A percentile compares a stretch with the other conserved stretches of the same genome.
Evolutionary conservation across 2,113 vertebrate genomes (phyloP).

Genomic region (Trogon surrucura): DNA sequence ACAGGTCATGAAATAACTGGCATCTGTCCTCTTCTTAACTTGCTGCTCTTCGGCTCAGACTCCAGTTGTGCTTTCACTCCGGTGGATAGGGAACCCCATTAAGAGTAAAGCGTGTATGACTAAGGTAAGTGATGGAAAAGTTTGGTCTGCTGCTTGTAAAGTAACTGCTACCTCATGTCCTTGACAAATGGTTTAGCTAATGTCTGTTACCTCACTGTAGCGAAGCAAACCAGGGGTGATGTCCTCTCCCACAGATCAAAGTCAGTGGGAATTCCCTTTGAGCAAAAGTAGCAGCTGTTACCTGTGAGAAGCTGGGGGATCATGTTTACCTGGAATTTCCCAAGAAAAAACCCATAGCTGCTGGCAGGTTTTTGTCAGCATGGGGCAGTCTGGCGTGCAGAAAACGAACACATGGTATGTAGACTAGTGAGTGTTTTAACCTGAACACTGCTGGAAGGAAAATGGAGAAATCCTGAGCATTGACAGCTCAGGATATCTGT

Average conservation of each 20-base stretch:
- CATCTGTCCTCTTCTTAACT: neutral
- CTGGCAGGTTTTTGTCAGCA: constrained; percentile 19
- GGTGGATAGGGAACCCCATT: neutral
- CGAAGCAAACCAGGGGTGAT: neutral
- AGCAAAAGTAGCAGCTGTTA: constrained; percentile 61
- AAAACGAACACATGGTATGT: neutral
- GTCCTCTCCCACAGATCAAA: constrained; percentile 33
- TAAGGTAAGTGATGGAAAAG: neutral
- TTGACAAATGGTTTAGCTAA: neutral
- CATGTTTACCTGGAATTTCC: constrained; percentile 57
- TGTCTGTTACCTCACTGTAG: neutral
- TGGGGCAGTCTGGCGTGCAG: neutral
- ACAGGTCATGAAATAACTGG: neutral
- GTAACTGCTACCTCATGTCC: neutral
- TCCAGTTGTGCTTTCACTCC: neutral
- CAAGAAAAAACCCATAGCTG: constrained; percentile 23
- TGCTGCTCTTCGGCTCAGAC: neutral
- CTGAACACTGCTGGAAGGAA: neutral
- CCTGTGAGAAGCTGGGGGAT: neutral
- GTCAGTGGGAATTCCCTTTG: constrained; percentile 54
- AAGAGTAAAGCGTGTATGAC: neutral
- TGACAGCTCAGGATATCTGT: neutral
- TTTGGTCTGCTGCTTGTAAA: neutral
- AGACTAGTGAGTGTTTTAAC: neutral
- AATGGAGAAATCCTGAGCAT: neutral